Percentiles rank a stretch among this genome's conserved stretches.
Evolutionary conservation across 2,888 invertebrate species (phyloP).

Genomic region (Piscicola geometra): DNA sequence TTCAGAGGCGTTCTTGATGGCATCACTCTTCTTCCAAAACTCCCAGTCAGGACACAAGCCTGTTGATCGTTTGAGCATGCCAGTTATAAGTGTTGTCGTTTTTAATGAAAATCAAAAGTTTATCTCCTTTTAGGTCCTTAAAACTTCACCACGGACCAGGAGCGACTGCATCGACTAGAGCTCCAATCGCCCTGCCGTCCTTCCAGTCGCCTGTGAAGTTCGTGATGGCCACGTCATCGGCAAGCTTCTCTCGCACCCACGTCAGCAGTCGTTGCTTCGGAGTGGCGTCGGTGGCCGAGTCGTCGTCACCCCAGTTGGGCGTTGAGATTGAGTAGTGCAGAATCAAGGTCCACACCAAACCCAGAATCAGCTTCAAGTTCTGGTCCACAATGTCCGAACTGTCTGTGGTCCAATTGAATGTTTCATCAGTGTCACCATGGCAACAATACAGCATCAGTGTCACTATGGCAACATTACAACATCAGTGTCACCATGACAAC

Average conservation of each 20-base stretch:
- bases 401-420: slow-evolving; percentile 66
- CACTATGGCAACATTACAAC: too few species aligned
- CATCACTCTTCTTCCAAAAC: slow-evolving; percentile 76
- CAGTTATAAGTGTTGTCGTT: too few species aligned
- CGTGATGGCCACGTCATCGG: slow-evolving; percentile 74
- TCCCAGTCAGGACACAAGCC: slow-evolving; percentile 85
- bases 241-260: slow-evolving; percentile 71
- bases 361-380: slow-evolving; percentile 81
- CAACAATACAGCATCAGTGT: too few species aligned
- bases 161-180: slow-evolving; percentile 79
- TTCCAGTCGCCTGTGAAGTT: slow-evolving; percentile 89
- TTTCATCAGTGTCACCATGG: too few species aligned
- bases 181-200: slow-evolving; percentile 80
- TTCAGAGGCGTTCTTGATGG: slow-evolving; percentile 78
- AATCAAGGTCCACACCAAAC: slow-evolving; percentile 87
- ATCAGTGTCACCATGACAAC: too few species aligned
- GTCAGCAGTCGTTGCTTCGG: slow-evolving; percentile 66
- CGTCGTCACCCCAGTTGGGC: slow-evolving; percentile 81
- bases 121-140: too few species aligned
- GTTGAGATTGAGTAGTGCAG: slow-evolving; percentile 86
- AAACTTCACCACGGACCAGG: slow-evolving; percentile 66
- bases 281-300: slow-evolving; percentile 46
- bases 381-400: slow-evolving; percentile 83
- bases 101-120: too few species aligned
- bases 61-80: slow-evolving; percentile 57